phyloP scores from a whole-genome alignment of 2,888 invertebrate species.

The Rhingia rostrata region DNA sequence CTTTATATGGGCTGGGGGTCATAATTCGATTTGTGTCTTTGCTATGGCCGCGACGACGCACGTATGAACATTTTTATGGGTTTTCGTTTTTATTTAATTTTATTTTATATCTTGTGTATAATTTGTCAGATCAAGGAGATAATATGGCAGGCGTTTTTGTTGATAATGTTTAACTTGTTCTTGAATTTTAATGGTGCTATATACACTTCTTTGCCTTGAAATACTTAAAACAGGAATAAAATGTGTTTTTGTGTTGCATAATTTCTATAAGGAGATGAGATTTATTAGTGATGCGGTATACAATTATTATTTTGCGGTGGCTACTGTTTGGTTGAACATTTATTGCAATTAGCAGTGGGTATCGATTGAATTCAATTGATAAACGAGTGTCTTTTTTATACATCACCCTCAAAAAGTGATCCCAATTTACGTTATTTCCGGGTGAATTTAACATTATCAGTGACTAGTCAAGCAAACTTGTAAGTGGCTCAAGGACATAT shows the following conservation, averaged over 20 bases:
- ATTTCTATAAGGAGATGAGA: constrained; percentile 12
- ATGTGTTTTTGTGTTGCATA: constrained; percentile 16
- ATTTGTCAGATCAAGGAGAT: constrained; percentile 42
- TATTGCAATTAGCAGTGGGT: too few relatives aligned
- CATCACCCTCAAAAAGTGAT: too few relatives aligned
- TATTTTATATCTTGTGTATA: constrained; percentile 34
- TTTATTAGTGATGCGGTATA: constrained; percentile 9
- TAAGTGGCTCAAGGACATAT: too few relatives aligned
- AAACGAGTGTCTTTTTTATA: too few relatives aligned
- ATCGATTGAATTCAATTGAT: too few relatives aligned
- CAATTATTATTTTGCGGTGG: not conserved
- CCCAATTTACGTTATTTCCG: too few relatives aligned
- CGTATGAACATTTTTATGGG: constrained; percentile 19
- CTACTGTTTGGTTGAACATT: not conserved
- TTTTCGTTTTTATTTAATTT: constrained; percentile 28
- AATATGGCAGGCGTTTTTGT: constrained; percentile 4
- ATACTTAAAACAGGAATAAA: constrained; percentile 4
- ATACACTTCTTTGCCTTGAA: not conserved
- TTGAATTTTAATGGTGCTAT: not conserved
- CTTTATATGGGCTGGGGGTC: not conserved
- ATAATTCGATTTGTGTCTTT: constrained; percentile 12
- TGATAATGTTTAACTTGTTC: constrained; percentile 13
- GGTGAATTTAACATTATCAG: too few relatives aligned
- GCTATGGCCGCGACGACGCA: not conserved
- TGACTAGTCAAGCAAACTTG: too few relatives aligned